Evolutionary conservation across 2,113 vertebrate species (phyloP), one percentile per base, ranked within the genome.

Genomic region (Datnioides undecimradiatus): DNA sequence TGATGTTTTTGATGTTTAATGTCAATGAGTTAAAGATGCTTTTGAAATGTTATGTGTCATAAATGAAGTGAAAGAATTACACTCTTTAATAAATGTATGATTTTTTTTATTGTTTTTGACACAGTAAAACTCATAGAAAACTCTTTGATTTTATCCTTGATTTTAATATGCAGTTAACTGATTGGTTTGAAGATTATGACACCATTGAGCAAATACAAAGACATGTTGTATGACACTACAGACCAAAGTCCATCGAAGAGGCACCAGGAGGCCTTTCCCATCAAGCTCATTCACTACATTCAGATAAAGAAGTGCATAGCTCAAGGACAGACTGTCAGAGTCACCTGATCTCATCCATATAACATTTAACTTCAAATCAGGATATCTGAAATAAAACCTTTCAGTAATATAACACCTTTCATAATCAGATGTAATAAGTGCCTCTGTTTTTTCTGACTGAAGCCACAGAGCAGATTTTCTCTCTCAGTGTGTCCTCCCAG

Each of bases 401-500:
- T 29, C 38, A n/a, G 2, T 6, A 9, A 11, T 17, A 46, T 0
- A 36, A 19, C n/a, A 14, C 16, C 12, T 48, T 25, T 31, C 14
- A 23, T 36, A 10, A 16, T 83, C 40, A 79, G 29, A 12, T 71
- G 59, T 88, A 82, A n/a, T 74, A 80, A 16, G 17, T 23, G 19
- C n/a, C 49, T 6, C 23, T 33, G 8, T 21, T 62, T 43, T 80
- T 79, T 52, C 91, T 86, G 34, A 57, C 85, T 5, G 29, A 60
- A 9, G 54, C 58, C 41, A 95, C 86, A 66, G 80, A 78, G 70
- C 88, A 67, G 19, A 95, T 90, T 45, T 67, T 84, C 17, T 86
- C 76, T 68, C 92, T 93, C 19, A 99, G 93, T 1, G 12, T 83
- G 45, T 40, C 63, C 10, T 95, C 94, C 98, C 98, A 99, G 87